Conservation (phyloP, 2,888 invertebrate genomes). For the Lordiphosa andalusiaca region DNA sequence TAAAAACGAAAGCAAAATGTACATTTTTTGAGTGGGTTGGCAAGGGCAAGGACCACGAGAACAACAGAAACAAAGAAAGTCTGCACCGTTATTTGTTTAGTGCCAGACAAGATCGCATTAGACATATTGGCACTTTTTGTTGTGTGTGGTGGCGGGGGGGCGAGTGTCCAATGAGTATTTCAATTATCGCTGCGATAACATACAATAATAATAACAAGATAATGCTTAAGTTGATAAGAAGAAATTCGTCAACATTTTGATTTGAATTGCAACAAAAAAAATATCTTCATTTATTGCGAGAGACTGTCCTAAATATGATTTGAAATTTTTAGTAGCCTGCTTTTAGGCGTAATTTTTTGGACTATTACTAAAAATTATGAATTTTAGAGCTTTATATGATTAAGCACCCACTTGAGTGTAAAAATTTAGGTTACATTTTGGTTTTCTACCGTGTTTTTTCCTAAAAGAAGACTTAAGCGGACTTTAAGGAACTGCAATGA, state of each 20-base stretch:
- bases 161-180: constrained; percentile 11
- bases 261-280: constrained; percentile 8
- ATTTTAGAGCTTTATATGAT: neutral
- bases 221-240: constrained; percentile 5
- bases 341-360: constrained; percentile 7
- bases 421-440: too few species aligned
- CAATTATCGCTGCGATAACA: constrained; percentile 5
- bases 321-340: constrained; percentile 5
- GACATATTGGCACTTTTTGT: constrained; percentile 35
- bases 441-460: too few species aligned
- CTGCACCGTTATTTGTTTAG: neutral
- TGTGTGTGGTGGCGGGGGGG: neutral
- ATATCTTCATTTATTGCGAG: constrained; percentile 14
- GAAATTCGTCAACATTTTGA: neutral
- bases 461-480: too few species aligned
- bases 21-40: constrained; percentile 21
- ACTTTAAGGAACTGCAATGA: too few species aligned
- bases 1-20: constrained; percentile 62
- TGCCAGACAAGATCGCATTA: constrained; percentile 46
- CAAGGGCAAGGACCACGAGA: constrained; percentile 60
- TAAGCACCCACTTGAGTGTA: too few species aligned
- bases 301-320: neutral
- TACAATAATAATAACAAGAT: constrained; percentile 6
- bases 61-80: constrained; percentile 50
- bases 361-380: too few species aligned